A percentile compares a stretch with the other conserved stretches of the same genome.
These are phyloP conservation scores for Brachyhypopomus occidentalis DNA, from an alignment of 2,113 vertebrate species.

Conservation along the genomic window DNA sequence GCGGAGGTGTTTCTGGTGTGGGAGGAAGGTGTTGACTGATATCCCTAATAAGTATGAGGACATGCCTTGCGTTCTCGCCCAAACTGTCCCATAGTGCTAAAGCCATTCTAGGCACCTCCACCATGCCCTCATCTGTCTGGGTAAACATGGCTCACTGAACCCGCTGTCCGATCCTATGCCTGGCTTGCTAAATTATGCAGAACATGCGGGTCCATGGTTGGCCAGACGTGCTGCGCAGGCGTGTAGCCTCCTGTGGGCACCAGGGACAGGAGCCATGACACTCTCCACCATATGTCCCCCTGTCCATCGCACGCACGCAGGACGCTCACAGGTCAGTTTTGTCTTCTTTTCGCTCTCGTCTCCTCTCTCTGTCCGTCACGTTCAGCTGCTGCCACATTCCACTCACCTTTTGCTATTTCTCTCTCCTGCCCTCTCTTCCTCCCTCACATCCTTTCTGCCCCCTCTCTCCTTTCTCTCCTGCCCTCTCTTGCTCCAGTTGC, in stretches of 20 bases:
- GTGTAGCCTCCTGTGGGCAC: constrained; percentile 41
- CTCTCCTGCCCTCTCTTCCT: not conserved
- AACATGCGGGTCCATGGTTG: constrained; percentile 48
- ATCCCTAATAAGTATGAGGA: constrained; percentile 13
- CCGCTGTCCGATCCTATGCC: constrained; percentile 23
- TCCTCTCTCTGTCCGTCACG: constrained; percentile 12
- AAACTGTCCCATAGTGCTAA: constrained; percentile 6
- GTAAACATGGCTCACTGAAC: constrained; percentile 54
- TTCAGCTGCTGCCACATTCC: constrained; percentile 13
- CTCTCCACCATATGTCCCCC: constrained; percentile 46
- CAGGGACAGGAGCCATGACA: constrained; percentile 39
- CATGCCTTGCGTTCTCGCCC: constrained; percentile 4
- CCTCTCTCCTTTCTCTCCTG: not conserved
- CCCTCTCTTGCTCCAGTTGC: not conserved
- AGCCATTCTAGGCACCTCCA: constrained; percentile 22
- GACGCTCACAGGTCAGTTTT: constrained; percentile 3
- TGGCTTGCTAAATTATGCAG: constrained; percentile 55
- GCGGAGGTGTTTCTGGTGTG: not conserved
- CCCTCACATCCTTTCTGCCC: not conserved
- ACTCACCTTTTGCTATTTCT: constrained; percentile 16
- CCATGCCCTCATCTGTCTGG: constrained; percentile 44
- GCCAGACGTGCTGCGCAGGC: constrained; percentile 42
- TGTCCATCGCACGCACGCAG: constrained; percentile 9
- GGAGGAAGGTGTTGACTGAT: constrained; percentile 7
- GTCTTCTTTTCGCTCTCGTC: constrained; percentile 20